Conservation (phyloP, 2,113 vertebrate species). For the Tautogolabrus adspersus region DNA sequence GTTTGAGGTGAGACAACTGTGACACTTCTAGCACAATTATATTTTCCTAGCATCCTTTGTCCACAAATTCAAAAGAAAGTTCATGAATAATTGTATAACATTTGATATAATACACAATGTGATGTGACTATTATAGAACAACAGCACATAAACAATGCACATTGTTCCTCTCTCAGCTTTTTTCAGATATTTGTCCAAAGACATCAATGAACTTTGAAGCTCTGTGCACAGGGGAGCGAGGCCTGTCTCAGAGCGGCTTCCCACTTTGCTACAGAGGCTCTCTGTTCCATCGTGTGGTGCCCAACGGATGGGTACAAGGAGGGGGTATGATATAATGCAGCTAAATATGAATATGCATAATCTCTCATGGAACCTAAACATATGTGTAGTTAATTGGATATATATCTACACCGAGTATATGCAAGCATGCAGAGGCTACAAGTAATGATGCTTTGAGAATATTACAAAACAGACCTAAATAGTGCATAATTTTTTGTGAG, state of each 20-base stretch:
- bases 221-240: constrained; percentile 86
- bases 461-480: too few species aligned
- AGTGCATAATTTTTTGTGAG: too few species aligned
- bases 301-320: constrained; percentile 91
- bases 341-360: too few species aligned
- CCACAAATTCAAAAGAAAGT: not conserved
- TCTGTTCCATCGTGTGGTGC: constrained; percentile 89
- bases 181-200: constrained; percentile 89
- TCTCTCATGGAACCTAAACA: too few species aligned
- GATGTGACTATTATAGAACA: not conserved
- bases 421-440: too few species aligned
- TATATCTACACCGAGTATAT: too few species aligned
- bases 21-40: not conserved
- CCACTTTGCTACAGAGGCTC: constrained; percentile 87
- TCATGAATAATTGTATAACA: not conserved
- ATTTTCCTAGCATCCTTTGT: too few species aligned
- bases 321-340: constrained; percentile 83
- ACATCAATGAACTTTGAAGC: constrained; percentile 89
- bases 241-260: constrained; percentile 67
- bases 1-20: constrained; percentile 86
- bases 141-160: not conserved
- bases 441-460: too few species aligned
- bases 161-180: constrained; percentile 83
- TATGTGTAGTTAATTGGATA: too few species aligned
- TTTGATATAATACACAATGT: not conserved